These are phyloP conservation scores for Xenentodon cancila DNA, from an alignment of 2,797 vertebrate species.

Conservation along the genomic window DNA sequence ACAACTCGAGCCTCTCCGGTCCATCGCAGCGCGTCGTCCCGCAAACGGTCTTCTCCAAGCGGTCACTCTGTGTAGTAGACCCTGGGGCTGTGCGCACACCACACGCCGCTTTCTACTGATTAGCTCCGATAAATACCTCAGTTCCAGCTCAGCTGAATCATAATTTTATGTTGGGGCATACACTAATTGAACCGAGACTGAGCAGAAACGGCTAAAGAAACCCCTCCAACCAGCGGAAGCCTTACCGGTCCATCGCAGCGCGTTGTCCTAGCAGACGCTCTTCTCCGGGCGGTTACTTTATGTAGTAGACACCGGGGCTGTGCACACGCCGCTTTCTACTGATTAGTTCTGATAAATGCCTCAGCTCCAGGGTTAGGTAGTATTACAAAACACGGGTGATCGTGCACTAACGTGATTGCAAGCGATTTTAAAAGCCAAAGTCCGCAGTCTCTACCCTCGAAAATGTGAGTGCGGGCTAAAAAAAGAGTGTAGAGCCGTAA, in stretches of 20 bases:
- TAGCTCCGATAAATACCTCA: background rate
- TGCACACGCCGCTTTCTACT: background rate
- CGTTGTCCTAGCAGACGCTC: conserved; percentile 10
- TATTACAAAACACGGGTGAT: too few relatives aligned
- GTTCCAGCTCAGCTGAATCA: too few relatives aligned
- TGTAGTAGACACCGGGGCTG: conserved; percentile 51
- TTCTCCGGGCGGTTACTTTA: conserved; percentile 30
- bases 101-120: background rate
- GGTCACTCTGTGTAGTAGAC: conserved; percentile 27
- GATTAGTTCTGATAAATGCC: background rate
- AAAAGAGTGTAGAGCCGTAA: background rate
- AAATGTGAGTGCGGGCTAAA: background rate
- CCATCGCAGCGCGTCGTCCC: conserved; percentile 52
- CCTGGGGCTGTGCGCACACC: conserved; percentile 57
- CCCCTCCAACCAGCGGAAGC: background rate
- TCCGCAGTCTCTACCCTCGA: background rate
- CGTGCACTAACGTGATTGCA: background rate
- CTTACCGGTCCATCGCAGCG: conserved; percentile 72
- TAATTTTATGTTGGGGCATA: too few relatives aligned
- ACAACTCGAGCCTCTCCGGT: conserved; percentile 59
- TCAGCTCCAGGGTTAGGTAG: background rate
- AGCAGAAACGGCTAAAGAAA: background rate
- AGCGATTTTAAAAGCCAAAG: background rate
- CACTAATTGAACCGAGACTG: too few relatives aligned
- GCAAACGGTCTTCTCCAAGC: conserved; percentile 17